Conservation (phyloP, 1,140 invertebrate genomes). For the Pygmarrhopalites habei region DNA sequence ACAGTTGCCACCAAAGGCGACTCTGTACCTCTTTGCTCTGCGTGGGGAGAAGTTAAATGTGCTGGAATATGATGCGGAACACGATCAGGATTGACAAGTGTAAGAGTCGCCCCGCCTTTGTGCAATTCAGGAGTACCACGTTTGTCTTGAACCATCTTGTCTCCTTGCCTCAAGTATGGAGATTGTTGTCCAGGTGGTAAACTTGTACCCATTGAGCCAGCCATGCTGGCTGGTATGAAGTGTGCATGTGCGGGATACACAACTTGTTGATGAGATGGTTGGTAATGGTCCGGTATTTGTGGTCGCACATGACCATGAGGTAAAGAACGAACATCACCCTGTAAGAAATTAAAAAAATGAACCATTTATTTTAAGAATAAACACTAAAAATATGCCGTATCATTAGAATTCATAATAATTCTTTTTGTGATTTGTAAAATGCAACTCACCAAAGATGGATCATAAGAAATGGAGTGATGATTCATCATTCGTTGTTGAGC, state of each 20-base stretch:
- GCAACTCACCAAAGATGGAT: constrained; percentile 29
- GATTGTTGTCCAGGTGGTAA: constrained; percentile 10
- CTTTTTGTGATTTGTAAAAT: too few species aligned
- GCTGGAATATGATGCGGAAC: constrained; percentile 40
- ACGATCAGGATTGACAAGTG: constrained; percentile 8
- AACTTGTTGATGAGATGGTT: constrained; percentile 55
- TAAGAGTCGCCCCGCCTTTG: constrained; percentile 9
- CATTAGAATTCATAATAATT: too few species aligned
- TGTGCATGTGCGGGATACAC: constrained; percentile 13
- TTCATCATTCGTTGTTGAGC: constrained; percentile 28
- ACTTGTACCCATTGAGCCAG: constrained; percentile 12
- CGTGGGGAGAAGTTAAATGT: constrained; percentile 51
- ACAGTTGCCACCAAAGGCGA: constrained; percentile 65
- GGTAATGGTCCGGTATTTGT: constrained; percentile 41
- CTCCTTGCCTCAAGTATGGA: constrained; percentile 13
- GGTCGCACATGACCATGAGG: constrained; percentile 11
- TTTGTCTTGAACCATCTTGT: constrained; percentile 8
- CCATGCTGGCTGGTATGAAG: constrained; percentile 13
- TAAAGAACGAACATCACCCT: constrained; percentile 25
- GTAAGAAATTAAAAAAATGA: constrained; percentile 4
- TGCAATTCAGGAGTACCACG: constrained; percentile 9
- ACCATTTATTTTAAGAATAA: background rate
- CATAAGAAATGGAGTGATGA: constrained; percentile 27
- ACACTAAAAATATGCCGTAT: background rate
- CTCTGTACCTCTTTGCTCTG: constrained; percentile 55